Evolutionary conservation across 2,797 vertebrate species (phyloP).

Genomic region (Halcyon badia): DNA sequence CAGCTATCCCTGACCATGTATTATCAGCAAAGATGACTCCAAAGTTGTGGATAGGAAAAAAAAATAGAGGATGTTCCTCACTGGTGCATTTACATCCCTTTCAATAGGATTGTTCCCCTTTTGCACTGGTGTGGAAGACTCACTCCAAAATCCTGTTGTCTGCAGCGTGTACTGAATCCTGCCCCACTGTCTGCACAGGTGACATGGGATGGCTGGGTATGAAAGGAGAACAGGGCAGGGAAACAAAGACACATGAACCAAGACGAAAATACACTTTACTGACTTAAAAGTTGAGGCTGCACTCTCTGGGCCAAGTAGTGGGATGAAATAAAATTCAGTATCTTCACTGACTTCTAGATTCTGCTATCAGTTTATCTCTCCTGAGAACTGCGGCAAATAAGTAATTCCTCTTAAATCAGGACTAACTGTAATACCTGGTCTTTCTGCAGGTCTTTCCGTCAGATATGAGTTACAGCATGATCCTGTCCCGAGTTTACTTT

Average conservation of each 20-base stretch:
- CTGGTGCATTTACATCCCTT: neutral
- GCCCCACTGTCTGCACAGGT: neutral
- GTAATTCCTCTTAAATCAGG: neutral
- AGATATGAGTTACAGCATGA: neutral
- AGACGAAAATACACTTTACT: neutral
- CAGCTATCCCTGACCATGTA: neutral
- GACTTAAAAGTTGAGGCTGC: neutral
- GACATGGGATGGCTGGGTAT: neutral
- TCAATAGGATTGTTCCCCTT: neutral
- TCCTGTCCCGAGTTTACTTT: conserved; percentile 29
- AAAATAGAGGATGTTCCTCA: neutral
- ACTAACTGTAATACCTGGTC: neutral
- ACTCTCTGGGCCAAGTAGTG: neutral
- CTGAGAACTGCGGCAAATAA: neutral
- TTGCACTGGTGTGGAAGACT: neutral
- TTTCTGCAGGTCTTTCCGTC: neutral
- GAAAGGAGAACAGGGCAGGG: neutral
- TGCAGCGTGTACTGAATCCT: neutral
- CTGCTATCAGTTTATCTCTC: neutral
- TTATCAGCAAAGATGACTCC: neutral
- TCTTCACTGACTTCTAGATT: neutral
- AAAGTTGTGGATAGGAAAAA: neutral
- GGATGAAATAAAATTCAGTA: neutral
- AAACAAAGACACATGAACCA: neutral
- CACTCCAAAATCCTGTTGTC: neutral